A percentile compares a stretch with the other conserved stretches of the same genome.
These are phyloP conservation scores for Linurgus olivaceus DNA, from an alignment of 2,797 vertebrate species.

Conservation along the genomic window DNA sequence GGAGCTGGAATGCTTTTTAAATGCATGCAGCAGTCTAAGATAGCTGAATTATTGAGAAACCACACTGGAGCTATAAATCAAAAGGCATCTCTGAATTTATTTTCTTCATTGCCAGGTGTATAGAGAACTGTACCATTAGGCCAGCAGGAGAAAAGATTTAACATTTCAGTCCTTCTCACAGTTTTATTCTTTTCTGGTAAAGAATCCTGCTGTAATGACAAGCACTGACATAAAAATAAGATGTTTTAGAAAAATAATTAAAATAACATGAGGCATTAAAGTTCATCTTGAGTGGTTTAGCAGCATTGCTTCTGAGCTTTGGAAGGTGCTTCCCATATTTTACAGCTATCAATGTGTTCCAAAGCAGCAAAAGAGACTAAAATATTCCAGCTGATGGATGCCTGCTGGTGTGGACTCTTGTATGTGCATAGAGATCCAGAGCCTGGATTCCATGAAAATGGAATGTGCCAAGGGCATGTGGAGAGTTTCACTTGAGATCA, in stretches of 20 bases:
- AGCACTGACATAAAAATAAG: background rate
- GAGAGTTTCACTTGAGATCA: background rate
- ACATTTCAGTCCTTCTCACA: background rate
- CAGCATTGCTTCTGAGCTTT: background rate
- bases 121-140: constrained; percentile 16
- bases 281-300: background rate
- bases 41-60: constrained; percentile 31
- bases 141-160: background rate
- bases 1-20: background rate
- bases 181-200: background rate
- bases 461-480: background rate
- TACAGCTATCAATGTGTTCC: background rate
- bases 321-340: background rate
- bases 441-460: background rate
- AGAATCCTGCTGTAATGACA: background rate
- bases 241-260: constrained; percentile 10
- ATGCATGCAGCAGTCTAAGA: background rate
- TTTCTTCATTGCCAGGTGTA: constrained; percentile 12
- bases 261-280: background rate
- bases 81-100: constrained; percentile 12
- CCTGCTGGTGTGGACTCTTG: background rate
- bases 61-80: constrained; percentile 24
- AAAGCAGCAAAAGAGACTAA: background rate
- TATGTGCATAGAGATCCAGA: background rate
- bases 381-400: background rate